Base-by-base conservation (phyloP, 2,888 invertebrate species). In the Epinotia demarniana region DNA sequence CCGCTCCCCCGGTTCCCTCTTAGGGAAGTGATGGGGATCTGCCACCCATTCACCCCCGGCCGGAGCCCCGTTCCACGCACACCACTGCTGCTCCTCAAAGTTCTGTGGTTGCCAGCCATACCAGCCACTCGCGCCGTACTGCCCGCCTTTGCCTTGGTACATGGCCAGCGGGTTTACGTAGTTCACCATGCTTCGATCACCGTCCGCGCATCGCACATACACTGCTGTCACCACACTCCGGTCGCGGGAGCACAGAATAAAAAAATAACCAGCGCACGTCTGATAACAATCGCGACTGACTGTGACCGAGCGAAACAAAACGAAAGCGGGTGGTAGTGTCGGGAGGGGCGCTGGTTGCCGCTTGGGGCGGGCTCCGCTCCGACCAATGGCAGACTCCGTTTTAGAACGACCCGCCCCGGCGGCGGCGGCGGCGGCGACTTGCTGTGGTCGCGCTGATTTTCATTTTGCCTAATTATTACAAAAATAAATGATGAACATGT, bases 91-190 rank as follows among this genome's bases (percentile, higher is more conserved):
- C 84, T 95, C 93, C 89, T 95, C 95, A 87, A 90, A 93, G 84
- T 92, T 93, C 89, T 92, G 93, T 79, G 91, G 91, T 84, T 92
- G 93, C 93, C 93, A 93, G 74, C 94, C 91, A 82, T 93, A 94
- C 94, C 94, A 94, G 78, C 94, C 92, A 77, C 91, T 87, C 77
- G 86, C 85, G 78, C 92, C 90, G 89, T 94, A 93, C 82, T 91
- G 90, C 84, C 90, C 91, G 86, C 93, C 95, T 87, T 96, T 96
- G 89, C 96, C 96, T 87, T 95, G 95, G 90, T 96, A 96, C 92
- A 96, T 95, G 89, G 95, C 94, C 85, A 96, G 91, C 89, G 96
- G 94, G 90, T 95, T 95, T 84, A 96, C 97, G 90, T 97, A 97
- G 81, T 96, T 96, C 92, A 97, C 96, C 97, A 97, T 97, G 87